A percentile compares a stretch with the other conserved stretches of the same genome.
Evolutionary conservation across 2,888 invertebrate species (phyloP).

Genomic region (Calameuta idolon): DNA sequence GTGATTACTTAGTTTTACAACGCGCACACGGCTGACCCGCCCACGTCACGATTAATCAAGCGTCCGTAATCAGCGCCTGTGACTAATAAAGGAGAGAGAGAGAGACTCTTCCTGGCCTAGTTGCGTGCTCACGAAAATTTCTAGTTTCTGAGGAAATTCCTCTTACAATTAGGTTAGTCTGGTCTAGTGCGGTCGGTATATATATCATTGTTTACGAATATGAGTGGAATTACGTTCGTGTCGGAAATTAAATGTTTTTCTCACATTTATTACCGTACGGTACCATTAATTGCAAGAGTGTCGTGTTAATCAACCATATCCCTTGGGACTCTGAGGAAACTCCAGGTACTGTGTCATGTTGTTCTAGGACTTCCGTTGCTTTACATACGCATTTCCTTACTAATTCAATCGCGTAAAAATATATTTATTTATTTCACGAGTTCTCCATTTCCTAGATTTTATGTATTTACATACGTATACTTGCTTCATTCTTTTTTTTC

Average conservation of each 20-base stretch:
- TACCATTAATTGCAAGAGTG: background rate
- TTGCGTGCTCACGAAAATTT: background rate
- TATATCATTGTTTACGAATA: background rate
- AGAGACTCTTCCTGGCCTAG: slow-evolving; percentile 10
- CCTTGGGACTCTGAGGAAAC: background rate
- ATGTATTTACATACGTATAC: background rate
- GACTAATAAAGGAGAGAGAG: slow-evolving; percentile 30
- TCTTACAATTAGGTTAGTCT: background rate
- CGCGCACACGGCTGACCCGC: slow-evolving; percentile 17
- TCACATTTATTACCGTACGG: background rate
- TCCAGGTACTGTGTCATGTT: background rate
- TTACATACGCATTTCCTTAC: background rate
- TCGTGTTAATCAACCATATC: background rate
- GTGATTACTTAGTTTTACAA: slow-evolving; percentile 27
- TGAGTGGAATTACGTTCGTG: background rate
- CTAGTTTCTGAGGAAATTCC: background rate
- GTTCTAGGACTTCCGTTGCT: background rate
- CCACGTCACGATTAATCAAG: slow-evolving; percentile 25
- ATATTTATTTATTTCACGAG: background rate
- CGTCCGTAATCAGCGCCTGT: slow-evolving; percentile 31
- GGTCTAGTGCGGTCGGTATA: background rate
- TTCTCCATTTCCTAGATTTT: background rate
- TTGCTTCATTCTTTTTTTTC: background rate
- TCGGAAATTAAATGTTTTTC: background rate
- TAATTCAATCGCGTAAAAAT: background rate